Evolutionary conservation across 2,113 vertebrate species (phyloP), one percentile per base, ranked within the genome.

Genomic region (Tragelaphus scriptus): DNA sequence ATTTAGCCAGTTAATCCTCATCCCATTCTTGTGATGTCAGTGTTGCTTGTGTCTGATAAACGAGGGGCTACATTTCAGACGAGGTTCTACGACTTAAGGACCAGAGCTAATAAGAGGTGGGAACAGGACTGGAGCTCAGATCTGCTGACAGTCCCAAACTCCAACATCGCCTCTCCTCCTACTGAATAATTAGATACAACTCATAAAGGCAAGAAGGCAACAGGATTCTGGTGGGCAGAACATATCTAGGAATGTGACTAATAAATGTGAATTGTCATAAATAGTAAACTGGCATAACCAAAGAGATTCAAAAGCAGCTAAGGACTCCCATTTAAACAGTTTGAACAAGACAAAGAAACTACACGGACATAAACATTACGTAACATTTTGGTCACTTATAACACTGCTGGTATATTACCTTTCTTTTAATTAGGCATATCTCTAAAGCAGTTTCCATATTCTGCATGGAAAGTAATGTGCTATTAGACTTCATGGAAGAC

Each of bases 271-370:
- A 94, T 7, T 85, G n/a, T 85, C 93, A 88, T 14, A 28, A 81
- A 75, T 1, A 85, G 30, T 77, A 86, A 92, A 94, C 36, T 77
- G 85, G 59, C 71, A 19, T 71, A 88, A 93, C 21, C 51, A 68
- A 88, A 94, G 93, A 63, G 14, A 92, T 53, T 68, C 14, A 90
- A 95, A 97, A 85, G 88, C 89, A 95, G 51, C 11, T 51, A 91
- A 95, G 13, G 49, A 85, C 51, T 80, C 95, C 94, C 79, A 63
- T 65, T 94, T 91, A 77, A 97, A 87, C 19, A 90, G 36, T 77
- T 65, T 89, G 65, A 90, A 90, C 6, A 53, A 81, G 89, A 95
- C 63, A 86, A 91, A 94, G 59, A 94, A 92, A 86, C 30, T 49
- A 85, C 26, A 93, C 32, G 79, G 61, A 56, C 59, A 75, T 81